Base-by-base conservation (phyloP, 2,113 vertebrate species). In the Xenopus laevis region DNA sequence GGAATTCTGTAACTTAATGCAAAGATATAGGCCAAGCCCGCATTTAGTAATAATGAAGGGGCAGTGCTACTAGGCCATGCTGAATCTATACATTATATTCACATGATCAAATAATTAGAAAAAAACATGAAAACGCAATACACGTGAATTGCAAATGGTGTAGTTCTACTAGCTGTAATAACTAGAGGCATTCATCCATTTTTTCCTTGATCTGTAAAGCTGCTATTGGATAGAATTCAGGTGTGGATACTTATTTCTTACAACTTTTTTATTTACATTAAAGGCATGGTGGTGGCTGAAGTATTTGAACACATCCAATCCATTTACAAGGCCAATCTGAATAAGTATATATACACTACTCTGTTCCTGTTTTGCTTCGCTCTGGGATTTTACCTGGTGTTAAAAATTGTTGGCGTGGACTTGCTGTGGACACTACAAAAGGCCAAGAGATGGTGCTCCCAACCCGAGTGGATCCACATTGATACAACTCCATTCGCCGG, bases 401-500 rank as follows among this genome's bases (percentile, higher is more conserved):
- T 99, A n/a, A 91, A 86, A 75, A 79, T 46, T 0, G n/a, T 97
- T 0, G 95, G 93, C 0, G 94, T 98, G 65, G 97, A 98, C 83
- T 90, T 99, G 77, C 91, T 98, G 27, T 98, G 97, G 97, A 97
- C 97, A 0, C 79, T 98, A 80, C 95, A 95, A 79, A 96, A 92
- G 78, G 96, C 96, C 10, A 92, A 85, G 87, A 89, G 77, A 70
- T 96, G 96, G 94, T 99, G 96, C 0, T 77, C 86, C 44, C 85
- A 1, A 44, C 85, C 95, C 0, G 95, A 96, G 78, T 98, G 97
- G 96, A 93, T 98, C 57, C 94, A 95, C 83, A 87, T 99, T 1
- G 96, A 99, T 87, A 88, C 87, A 47, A 96, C 94, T 0, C 97
- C 97, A 10, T 99, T 98, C 1, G 97, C 97, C 79, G 95, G 97